Evolutionary conservation across 2,113 vertebrate genomes (phyloP), one percentile per base, ranked within the genome.

Genomic region (Callorhinus ursinus): DNA sequence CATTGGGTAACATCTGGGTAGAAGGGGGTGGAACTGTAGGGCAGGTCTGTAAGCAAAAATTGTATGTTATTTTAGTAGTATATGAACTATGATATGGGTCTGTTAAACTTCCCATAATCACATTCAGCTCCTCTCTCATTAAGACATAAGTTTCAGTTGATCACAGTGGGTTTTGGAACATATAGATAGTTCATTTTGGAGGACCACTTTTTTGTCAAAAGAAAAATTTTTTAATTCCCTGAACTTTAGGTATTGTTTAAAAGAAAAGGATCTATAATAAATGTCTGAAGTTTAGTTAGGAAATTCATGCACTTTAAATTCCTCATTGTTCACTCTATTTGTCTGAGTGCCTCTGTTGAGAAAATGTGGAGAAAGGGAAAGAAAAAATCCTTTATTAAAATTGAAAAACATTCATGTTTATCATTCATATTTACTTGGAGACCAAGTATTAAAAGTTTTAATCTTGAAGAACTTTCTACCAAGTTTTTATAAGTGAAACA

Each of bases 401-500:
- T 65, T 24, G 4, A 84, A 96, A 96, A 83, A 14, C 8, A n/a
- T 69, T 81, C n/a, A 80, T 96, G 42, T 93, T 96, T 97, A 79
- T 90, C 59, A 91, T 97, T 90, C 61, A 69, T 90, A 95, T 96
- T 96, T 96, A 95, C 51, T 81, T 95, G 76, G 80, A 96, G 8
- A 92, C 92, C n/a, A 46, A 96, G 51, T 96, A 88, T 61, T 63
- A 96, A 95, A 97, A 96, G 57, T 93, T 98, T 97, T 93, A 95
- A 96, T 63, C 69, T n/a, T 61, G 77, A 90, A 71, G 88, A 97
- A 96, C 87, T 96, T 98, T 95, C 57, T 82, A 90, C 93, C 94
- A 93, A 95, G 80, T 95, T 97, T 97, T 98, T 98, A 98, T 96
- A 84, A 88, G 71, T 88, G 85, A 96, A 98, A 88, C 71, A 90